Conservation (phyloP, 2,113 vertebrate genomes). For the Psilopogon haemacephalus region DNA sequence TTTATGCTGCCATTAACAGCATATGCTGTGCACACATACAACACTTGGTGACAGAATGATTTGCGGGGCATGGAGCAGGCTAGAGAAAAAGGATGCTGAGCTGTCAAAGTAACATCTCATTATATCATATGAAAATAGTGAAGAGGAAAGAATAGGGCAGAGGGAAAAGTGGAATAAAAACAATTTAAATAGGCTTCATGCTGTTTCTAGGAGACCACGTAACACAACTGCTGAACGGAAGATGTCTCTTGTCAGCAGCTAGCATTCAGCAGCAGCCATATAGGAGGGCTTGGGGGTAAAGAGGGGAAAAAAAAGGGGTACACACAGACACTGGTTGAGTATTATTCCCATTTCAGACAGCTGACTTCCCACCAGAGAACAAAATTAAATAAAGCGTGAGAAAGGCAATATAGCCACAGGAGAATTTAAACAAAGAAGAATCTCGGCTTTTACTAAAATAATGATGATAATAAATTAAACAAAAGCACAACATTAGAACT, state of each 20-base stretch:
- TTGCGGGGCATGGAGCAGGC: conserved; percentile 18
- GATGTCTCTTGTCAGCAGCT: neutral
- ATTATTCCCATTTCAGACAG: neutral
- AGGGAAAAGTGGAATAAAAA: conserved; percentile 33
- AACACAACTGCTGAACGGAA: neutral
- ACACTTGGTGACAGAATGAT: conserved; percentile 50
- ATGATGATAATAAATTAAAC: neutral
- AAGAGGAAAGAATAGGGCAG: conserved; percentile 22
- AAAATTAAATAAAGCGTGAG: neutral
- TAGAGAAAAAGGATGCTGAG: conserved; percentile 30
- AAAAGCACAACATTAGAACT: neutral
- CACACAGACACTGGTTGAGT: neutral
- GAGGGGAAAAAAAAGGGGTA: neutral
- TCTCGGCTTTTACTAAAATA: neutral
- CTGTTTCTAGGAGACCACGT: conserved; percentile 14
- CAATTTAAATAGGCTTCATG: conserved; percentile 37
- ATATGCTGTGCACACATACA: conserved; percentile 8
- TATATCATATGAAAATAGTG: conserved; percentile 35
- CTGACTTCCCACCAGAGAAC: neutral
- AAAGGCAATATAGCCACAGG: neutral
- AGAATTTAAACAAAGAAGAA: conserved; percentile 4
- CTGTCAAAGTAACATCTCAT: conserved; percentile 55
- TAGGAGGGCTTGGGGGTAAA: neutral
- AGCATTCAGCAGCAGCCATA: neutral
- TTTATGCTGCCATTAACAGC: conserved; percentile 48